phyloP scores from a whole-genome alignment of 2,113 vertebrate genomes.

The Stigmatopora nigra region DNA sequence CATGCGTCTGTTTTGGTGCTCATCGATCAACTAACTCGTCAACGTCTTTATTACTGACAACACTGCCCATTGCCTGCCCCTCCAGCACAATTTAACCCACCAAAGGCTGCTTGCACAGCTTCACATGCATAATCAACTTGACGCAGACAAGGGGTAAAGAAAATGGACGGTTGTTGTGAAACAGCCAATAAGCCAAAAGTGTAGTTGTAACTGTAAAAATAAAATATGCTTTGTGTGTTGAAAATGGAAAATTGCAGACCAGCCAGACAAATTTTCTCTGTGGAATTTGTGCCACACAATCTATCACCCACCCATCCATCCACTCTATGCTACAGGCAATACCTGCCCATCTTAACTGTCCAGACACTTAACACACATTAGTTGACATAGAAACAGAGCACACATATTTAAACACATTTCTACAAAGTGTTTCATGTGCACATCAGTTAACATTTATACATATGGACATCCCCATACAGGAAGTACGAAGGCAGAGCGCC shows the following conservation, averaged over 20 bases:
- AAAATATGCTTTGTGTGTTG: not conserved
- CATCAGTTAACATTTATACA: constrained; percentile 13
- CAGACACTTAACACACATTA: constrained; percentile 7
- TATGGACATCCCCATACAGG: constrained; percentile 13
- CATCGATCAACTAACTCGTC: no score
- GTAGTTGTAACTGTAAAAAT: not conserved
- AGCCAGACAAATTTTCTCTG: constrained; percentile 29
- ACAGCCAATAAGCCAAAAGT: no score
- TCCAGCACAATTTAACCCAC: no score
- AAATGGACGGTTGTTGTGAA: no score
- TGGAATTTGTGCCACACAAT: constrained; percentile 40
- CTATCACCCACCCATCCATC: constrained; percentile 20
- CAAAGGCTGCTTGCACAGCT: no score
- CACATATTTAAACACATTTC: constrained; percentile 19
- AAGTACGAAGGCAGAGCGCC: constrained; percentile 23
- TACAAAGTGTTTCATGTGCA: constrained; percentile 15
- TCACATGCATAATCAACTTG: no score
- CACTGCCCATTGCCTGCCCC: no score
- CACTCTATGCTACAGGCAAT: constrained; percentile 3
- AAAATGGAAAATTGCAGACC: constrained; percentile 34
- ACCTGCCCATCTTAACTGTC: constrained; percentile 17
- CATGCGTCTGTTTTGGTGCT: no score
- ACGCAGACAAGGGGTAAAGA: no score
- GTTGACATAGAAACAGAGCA: constrained; percentile 15
- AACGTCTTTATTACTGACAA: no score